These are phyloP conservation scores for Colius striatus DNA, from an alignment of 2,113 vertebrate genomes.

Conservation along the genomic window DNA sequence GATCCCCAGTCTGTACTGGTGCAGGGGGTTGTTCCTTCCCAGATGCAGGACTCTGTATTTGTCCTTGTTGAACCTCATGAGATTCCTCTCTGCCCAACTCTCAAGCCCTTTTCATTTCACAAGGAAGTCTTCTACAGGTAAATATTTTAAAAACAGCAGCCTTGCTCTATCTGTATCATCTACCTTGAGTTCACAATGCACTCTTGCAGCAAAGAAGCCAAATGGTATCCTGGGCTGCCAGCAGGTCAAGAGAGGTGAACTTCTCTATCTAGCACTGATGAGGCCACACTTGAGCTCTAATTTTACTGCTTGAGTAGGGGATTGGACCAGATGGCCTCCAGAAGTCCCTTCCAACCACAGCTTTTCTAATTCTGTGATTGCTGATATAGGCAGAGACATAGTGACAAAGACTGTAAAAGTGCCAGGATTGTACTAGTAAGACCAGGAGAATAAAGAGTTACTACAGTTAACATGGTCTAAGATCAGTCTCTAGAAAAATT, in stretches of 20 bases:
- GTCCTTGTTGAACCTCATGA: too few species aligned
- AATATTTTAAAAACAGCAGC: background rate
- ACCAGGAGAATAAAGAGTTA: background rate
- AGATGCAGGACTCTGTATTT: too few species aligned
- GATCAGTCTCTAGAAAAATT: background rate
- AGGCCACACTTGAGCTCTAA: background rate
- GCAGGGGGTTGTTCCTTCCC: too few species aligned
- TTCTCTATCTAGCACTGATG: background rate
- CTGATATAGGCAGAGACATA: background rate
- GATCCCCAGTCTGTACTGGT: too few species aligned
- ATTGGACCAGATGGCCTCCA: background rate
- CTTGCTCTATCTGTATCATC: background rate
- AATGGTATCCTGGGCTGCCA: background rate
- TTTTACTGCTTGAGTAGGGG: background rate
- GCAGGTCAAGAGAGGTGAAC: fast-evolving
- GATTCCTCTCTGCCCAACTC: too few species aligned
- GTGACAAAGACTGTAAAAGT: background rate
- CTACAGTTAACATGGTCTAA: background rate
- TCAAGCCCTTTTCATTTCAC: background rate
- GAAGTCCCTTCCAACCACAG: background rate
- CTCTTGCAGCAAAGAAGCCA: background rate
- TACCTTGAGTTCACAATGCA: background rate
- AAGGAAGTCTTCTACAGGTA: background rate
- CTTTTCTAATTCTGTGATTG: background rate
- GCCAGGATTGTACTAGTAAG: background rate